A percentile compares a stretch with the other conserved stretches of the same genome.
Evolutionary conservation across 2,888 invertebrate genomes (phyloP).

Genomic region (Morinoia aosen): DNA sequence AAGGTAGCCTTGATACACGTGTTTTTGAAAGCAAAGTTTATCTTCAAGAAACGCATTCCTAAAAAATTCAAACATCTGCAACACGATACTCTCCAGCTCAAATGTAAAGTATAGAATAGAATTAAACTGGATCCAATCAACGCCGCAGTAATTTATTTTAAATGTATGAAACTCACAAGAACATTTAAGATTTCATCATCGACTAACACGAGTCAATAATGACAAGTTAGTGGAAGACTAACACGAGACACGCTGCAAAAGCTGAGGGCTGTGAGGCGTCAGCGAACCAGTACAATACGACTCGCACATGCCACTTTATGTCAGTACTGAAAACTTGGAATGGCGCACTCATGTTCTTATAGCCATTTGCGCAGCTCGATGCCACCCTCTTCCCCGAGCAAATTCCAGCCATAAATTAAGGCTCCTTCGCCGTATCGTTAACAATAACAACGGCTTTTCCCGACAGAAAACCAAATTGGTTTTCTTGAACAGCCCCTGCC

Average conservation of each 20-base stretch:
- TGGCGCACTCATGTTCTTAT: background rate
- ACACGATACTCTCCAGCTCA: background rate
- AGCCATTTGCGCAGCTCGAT: background rate
- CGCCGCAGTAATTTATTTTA: background rate
- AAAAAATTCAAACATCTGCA: background rate
- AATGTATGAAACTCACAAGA: background rate
- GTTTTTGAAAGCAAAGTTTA: background rate
- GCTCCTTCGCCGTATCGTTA: background rate
- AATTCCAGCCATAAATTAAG: background rate
- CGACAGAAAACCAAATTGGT: background rate
- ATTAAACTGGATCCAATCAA: background rate
- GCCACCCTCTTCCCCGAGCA: background rate
- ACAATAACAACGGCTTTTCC: background rate
- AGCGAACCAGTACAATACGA: background rate
- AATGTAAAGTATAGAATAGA: background rate
- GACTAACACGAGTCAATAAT: too few relatives aligned
- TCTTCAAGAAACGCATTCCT: background rate
- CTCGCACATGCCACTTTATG: background rate
- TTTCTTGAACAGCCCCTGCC: background rate
- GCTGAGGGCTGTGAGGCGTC: background rate
- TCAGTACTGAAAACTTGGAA: background rate
- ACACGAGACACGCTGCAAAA: background rate
- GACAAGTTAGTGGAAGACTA: too few relatives aligned
- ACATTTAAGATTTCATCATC: background rate
- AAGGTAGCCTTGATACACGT: background rate